Percentiles rank a stretch among this genome's conserved stretches.
These are phyloP conservation scores for Eilema depressum DNA, from an alignment of 2,888 invertebrate genomes.

Conservation along the genomic window DNA sequence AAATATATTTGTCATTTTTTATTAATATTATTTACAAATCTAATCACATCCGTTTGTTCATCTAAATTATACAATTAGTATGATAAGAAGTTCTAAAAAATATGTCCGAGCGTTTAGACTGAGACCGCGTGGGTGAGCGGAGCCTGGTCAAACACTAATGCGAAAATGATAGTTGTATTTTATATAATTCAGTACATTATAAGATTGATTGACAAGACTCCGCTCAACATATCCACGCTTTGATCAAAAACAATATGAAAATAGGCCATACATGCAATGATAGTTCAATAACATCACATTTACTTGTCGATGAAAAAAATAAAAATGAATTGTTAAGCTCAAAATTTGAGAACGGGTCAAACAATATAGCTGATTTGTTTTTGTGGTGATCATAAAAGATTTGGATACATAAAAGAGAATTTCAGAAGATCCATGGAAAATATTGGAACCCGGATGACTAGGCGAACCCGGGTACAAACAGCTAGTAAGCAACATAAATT, in stretches of 20 bases:
- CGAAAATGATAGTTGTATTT: background rate
- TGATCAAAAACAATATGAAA: background rate
- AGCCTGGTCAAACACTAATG: background rate
- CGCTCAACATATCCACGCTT: background rate
- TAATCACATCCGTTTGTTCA: slow-evolving; percentile 83
- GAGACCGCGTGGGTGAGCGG: slow-evolving; percentile 21
- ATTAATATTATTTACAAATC: slow-evolving; percentile 85
- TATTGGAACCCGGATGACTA: background rate
- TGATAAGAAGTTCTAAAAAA: slow-evolving; percentile 63
- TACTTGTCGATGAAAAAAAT: background rate
- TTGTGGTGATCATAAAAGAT: background rate
- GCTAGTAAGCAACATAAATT: background rate
- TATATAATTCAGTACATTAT: too few species aligned
- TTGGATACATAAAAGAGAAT: background rate
- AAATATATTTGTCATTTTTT: slow-evolving; percentile 67
- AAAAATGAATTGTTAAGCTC: background rate
- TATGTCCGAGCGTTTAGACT: slow-evolving; percentile 59
- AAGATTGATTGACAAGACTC: background rate
- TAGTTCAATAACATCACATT: background rate
- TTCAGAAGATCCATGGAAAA: background rate
- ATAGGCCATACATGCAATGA: slow-evolving; percentile 1
- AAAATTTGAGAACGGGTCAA: background rate
- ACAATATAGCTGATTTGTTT: background rate
- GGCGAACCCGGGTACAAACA: background rate
- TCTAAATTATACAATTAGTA: slow-evolving; percentile 72